Percentiles rank a stretch among this genome's conserved stretches.
Evolutionary conservation across 2,113 vertebrate species (phyloP).

Genomic region (Ciconia stormi): DNA sequence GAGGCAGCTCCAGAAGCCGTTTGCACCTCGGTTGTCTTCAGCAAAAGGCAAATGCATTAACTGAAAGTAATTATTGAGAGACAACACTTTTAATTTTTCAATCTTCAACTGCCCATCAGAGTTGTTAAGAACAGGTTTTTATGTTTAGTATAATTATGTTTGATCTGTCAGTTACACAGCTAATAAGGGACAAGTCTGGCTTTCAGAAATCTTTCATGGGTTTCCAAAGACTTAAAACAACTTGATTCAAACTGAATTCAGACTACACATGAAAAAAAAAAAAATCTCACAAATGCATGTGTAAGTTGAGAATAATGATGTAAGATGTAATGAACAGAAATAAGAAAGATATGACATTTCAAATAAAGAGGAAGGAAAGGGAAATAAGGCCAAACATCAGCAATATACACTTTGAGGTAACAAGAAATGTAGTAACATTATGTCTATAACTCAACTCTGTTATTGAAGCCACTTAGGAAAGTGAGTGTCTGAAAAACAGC

Average conservation of each 20-base stretch:
- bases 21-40: neutral
- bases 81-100: neutral
- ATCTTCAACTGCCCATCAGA: neutral
- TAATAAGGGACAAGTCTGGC: neutral
- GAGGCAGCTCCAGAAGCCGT: neutral
- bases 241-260: neutral
- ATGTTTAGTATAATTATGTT: neutral
- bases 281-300: neutral
- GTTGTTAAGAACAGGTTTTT: neutral
- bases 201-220: neutral
- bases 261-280: neutral
- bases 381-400: neutral
- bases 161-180: neutral
- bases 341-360: neutral
- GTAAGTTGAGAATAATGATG: neutral
- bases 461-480: neutral
- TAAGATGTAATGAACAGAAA: neutral
- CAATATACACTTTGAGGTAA: neutral
- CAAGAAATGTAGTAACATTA: neutral
- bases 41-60: neutral
- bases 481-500: neutral
- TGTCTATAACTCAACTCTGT: neutral
- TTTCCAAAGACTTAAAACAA: slow-evolving; percentile 12
- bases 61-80: neutral
- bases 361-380: neutral